These are phyloP conservation scores for Zaprionus camerounensis DNA, from an alignment of 1,140 invertebrate species.

Conservation along the genomic window DNA sequence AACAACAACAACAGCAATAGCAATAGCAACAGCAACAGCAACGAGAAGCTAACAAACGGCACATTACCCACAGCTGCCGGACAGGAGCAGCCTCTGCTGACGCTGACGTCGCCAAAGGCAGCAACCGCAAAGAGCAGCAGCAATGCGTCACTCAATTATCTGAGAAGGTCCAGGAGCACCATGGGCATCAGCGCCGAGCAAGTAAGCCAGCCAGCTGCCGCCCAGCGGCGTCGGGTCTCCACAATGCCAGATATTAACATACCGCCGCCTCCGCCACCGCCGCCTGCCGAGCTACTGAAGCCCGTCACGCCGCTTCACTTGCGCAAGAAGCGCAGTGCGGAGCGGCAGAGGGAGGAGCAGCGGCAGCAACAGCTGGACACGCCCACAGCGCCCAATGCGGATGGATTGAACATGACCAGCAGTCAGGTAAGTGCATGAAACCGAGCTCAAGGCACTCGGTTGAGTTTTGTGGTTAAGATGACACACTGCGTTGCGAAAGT, in stretches of 20 bases:
- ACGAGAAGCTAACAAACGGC: slow-evolving; percentile 55
- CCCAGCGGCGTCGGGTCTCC: slow-evolving; percentile 59
- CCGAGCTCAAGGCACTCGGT: background rate
- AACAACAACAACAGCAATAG: slow-evolving; percentile 38
- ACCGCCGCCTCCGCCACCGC: slow-evolving; percentile 73
- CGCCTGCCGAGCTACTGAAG: slow-evolving; percentile 63
- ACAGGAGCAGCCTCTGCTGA: slow-evolving; percentile 17
- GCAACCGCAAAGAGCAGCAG: slow-evolving; percentile 58
- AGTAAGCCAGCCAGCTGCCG: background rate
- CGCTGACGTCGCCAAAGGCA: slow-evolving; percentile 18
- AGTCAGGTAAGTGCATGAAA: slow-evolving; percentile 15
- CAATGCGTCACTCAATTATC: slow-evolving; percentile 74
- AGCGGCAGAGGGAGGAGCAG: slow-evolving; percentile 14
- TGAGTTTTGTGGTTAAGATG: slow-evolving; percentile 2
- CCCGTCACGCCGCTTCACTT: slow-evolving; percentile 63
- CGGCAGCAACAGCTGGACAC: slow-evolving; percentile 6
- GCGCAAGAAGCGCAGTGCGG: slow-evolving; percentile 67
- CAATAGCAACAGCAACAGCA: slow-evolving; percentile 23
- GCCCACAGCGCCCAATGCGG: background rate
- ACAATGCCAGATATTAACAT: slow-evolving; percentile 72
- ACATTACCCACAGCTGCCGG: slow-evolving; percentile 42
- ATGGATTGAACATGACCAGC: background rate
- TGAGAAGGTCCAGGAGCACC: slow-evolving; percentile 51
- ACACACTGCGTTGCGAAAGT: background rate
- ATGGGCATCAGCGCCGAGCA: slow-evolving; percentile 25